Base-by-base conservation (phyloP, 2,888 invertebrate species). In the Sarcophaga carnaria region DNA sequence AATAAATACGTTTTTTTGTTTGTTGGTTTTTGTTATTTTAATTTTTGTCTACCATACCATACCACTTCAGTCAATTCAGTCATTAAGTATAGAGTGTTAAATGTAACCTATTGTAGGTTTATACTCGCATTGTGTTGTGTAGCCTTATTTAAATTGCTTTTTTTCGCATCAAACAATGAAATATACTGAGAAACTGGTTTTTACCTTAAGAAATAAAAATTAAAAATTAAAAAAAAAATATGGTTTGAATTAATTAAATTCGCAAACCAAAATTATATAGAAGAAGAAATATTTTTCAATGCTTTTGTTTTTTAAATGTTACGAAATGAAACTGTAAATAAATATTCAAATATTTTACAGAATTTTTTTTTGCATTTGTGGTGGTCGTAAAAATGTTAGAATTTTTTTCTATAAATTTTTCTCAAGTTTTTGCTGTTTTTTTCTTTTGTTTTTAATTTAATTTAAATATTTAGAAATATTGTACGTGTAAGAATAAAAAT, bases 51-150 rank as follows among this genome's bases (percentile, higher is more conserved):
- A 10, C 37, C 37, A 37, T 37, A 37, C 37, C 37, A 37, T 37
- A 37, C 37, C 2, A 37, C 37, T 37, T 8, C 37, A 37, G 54
- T 10, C 37, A 37, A 10, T 37, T 4, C 11, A 27, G 67, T 54
- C 64, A 49, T 49, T 80, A 37, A 37, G 37, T 77, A 71, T 80
- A 72, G 72, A 76, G 83, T 80, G 80, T 66, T 80, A 80, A 83
- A 67, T 86, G 62, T 77, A 80, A 62, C 64, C n/a, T 80, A 77
- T 45, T 62, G 86, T 86, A 80, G 86, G 83, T 83, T 86, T 83
- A 80, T 86, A 37, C 37, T 37, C 37, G 37, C 37, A 37, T 37
- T 37, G 37, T 37, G 8, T 1, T 37, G 37, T 83, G 62, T 47
- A 80, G 70, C 67, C 47, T 71, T 62, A 80, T 67, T 62, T 20